phyloP scores from a whole-genome alignment of 2,888 invertebrate genomes.

The Mactromeris polynyma region DNA sequence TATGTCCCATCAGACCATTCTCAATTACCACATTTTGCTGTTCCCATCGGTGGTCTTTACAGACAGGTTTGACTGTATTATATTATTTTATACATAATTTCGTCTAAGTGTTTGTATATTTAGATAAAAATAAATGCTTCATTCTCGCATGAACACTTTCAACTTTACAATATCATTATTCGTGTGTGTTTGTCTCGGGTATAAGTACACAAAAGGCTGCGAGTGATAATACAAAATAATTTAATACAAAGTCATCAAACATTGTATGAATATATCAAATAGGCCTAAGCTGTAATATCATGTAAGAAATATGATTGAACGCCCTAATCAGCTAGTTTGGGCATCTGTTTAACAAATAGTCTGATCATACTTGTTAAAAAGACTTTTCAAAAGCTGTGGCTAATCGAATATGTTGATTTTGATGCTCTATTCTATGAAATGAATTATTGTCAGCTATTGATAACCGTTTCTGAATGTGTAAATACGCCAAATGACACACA shows the following conservation, averaged over 20 bases:
- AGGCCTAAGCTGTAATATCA: neutral
- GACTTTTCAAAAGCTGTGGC: conserved; percentile 7
- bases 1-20: too few relatives aligned
- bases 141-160: too few relatives aligned
- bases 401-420: conserved; percentile 6
- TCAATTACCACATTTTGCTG: too few relatives aligned
- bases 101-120: too few relatives aligned
- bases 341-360: neutral
- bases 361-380: neutral
- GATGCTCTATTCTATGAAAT: neutral
- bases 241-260: neutral
- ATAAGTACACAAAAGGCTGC: neutral
- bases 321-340: neutral
- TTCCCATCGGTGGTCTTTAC: too few relatives aligned
- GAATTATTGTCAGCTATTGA: neutral
- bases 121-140: too few relatives aligned
- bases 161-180: too few relatives aligned
- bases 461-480: neutral
- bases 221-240: neutral
- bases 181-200: neutral
- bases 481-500: neutral
- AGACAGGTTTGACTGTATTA: too few relatives aligned
- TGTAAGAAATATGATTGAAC: neutral
- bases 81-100: too few relatives aligned
- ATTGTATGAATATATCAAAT: neutral